Percentiles rank a stretch among this genome's conserved stretches.
These are phyloP conservation scores for Carterocephalus palaemon DNA, from an alignment of 2,888 invertebrate species.

Conservation along the genomic window DNA sequence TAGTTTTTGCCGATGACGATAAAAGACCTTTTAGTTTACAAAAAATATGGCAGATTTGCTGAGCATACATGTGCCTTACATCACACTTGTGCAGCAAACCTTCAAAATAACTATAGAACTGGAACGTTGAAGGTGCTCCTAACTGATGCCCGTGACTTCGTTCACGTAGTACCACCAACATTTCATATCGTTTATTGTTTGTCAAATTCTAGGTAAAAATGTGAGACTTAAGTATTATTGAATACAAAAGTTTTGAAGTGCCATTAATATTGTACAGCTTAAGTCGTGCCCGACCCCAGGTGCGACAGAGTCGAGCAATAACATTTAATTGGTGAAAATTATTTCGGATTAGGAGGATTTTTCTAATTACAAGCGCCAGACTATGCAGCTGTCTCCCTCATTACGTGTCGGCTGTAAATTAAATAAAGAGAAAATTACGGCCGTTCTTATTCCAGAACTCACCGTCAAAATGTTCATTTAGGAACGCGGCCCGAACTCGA, in stretches of 20 bases:
- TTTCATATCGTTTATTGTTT: too few species aligned
- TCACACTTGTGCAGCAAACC: too few species aligned
- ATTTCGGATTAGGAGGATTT: slow-evolving; percentile 60
- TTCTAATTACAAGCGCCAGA: slow-evolving; percentile 53
- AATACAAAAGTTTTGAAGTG: slow-evolving; percentile 9
- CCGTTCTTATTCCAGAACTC: slow-evolving; percentile 1
- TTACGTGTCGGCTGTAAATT: slow-evolving; percentile 11
- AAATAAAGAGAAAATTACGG: slow-evolving; percentile 12
- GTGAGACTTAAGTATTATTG: not conserved
- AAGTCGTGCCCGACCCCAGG: slow-evolving; percentile 47
- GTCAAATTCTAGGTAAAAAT: not conserved
- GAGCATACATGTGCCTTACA: too few species aligned
- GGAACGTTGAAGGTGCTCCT: too few species aligned
- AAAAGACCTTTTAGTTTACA: too few species aligned
- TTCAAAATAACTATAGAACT: too few species aligned
- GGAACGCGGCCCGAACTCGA: too few species aligned
- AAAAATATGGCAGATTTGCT: too few species aligned
- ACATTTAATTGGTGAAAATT: slow-evolving; percentile 67
- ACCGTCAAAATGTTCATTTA: slow-evolving; percentile 3
- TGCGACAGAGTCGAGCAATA: slow-evolving; percentile 47
- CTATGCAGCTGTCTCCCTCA: slow-evolving; percentile 21
- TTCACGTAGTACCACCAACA: too few species aligned
- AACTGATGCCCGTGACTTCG: too few species aligned
- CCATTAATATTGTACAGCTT: slow-evolving; percentile 14
- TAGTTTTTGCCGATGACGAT: too few species aligned